Evolutionary conservation across 1,140 invertebrate species (phyloP).

Genomic region (Drosophila ananassae): DNA sequence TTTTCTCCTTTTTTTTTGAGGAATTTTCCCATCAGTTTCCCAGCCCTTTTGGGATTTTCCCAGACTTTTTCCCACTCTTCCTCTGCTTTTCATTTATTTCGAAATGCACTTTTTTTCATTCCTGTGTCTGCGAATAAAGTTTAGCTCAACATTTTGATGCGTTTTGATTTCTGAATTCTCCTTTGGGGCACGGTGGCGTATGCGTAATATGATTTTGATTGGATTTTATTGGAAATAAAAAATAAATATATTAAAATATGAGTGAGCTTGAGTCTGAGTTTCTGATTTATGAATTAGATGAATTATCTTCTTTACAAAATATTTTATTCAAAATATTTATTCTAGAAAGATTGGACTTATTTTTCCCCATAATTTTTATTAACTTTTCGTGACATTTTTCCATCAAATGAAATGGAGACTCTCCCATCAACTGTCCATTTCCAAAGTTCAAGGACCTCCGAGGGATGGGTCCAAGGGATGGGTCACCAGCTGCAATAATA

Average conservation of each 20-base stretch:
- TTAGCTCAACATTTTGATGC: conserved; percentile 77
- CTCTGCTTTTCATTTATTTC: conserved; percentile 30
- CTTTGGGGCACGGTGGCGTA: conserved; percentile 47
- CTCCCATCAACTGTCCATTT: conserved; percentile 41
- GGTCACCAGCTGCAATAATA: conserved; percentile 69
- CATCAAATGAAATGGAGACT: conserved; percentile 23
- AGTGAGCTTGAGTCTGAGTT: background rate
- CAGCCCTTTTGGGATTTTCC: background rate
- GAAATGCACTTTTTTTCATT: conserved; percentile 67
- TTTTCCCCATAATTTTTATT: background rate
- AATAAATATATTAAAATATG: background rate
- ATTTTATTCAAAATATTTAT: no score
- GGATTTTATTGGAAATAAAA: conserved; percentile 40
- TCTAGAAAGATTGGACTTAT: background rate
- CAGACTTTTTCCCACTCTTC: conserved; percentile 15
- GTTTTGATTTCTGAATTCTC: conserved; percentile 58
- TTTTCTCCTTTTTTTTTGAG: conserved; percentile 6
- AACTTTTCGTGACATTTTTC: conserved; percentile 1
- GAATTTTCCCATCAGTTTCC: background rate
- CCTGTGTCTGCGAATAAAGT: conserved; percentile 67
- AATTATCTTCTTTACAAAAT: background rate
- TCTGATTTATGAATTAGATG: no score
- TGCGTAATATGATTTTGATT: conserved; percentile 79
- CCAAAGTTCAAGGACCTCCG: background rate
- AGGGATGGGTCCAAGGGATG: no score